Conservation (phyloP, 2,888 invertebrate species). For the Orchesella flavescens region DNA sequence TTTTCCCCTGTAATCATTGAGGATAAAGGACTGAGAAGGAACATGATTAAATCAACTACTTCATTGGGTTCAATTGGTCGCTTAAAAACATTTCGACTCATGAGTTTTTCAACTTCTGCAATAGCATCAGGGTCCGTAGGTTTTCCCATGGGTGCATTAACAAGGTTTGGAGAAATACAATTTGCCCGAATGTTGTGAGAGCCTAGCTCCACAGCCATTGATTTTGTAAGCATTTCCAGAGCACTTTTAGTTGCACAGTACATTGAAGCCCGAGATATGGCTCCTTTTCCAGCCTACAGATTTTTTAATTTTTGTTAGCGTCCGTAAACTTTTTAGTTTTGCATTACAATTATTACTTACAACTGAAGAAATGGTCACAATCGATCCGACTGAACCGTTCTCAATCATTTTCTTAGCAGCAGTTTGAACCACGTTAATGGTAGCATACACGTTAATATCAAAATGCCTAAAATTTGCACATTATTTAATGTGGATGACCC, state of each 20-base stretch:
- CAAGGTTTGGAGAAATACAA: slow-evolving; percentile 7
- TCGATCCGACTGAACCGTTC: slow-evolving; percentile 26
- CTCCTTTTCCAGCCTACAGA: not conserved
- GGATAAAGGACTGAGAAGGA: slow-evolving; percentile 67
- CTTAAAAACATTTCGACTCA: slow-evolving; percentile 73
- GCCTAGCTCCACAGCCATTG: slow-evolving; percentile 34
- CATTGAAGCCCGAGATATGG: slow-evolving; percentile 52
- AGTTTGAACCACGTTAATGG: slow-evolving; percentile 5
- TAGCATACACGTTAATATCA: not conserved
- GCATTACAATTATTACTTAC: not conserved
- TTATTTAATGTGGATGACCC: not conserved
- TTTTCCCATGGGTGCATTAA: slow-evolving; percentile 74
- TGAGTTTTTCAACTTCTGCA: not conserved
- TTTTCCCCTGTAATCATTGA: slow-evolving; percentile 75
- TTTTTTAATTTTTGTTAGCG: no score
- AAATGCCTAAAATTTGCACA: not conserved
- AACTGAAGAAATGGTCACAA: slow-evolving; percentile 48
- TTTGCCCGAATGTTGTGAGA: slow-evolving; percentile 38
- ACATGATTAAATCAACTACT: slow-evolving; percentile 73
- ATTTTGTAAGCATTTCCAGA: slow-evolving; percentile 74
- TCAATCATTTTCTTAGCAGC: slow-evolving; percentile 12
- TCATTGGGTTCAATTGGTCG: not conserved
- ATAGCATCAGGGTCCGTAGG: not conserved
- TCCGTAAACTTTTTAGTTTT: not conserved
- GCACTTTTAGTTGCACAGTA: slow-evolving; percentile 76